phyloP scores from a whole-genome alignment of 2,888 invertebrate species.

The Lagria hirta region DNA sequence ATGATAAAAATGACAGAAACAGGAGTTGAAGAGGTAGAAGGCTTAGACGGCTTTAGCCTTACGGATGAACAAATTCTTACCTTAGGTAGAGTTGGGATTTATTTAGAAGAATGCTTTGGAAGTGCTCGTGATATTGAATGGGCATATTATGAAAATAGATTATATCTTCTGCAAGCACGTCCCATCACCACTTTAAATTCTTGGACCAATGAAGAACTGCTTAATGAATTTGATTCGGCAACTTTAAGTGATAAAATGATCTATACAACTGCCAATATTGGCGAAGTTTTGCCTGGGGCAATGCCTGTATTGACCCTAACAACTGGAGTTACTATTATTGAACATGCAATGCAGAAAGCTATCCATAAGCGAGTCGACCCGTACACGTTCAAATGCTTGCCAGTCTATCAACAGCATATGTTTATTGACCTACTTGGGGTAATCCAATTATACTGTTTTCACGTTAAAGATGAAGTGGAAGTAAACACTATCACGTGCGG shows the following conservation, averaged over 20 bases:
- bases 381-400: constrained; percentile 25
- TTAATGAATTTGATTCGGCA: constrained; percentile 75
- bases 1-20: constrained; percentile 56
- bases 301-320: constrained; percentile 57
- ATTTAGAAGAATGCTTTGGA: constrained; percentile 69
- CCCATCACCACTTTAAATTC: constrained; percentile 73
- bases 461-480: no score
- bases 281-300: constrained; percentile 69
- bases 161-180: constrained; percentile 74
- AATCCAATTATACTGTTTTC: no score
- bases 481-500: no score
- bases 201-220: constrained; percentile 77
- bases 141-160: constrained; percentile 64
- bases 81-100: constrained; percentile 60
- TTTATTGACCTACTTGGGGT: constrained; percentile 45
- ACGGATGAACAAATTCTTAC: constrained; percentile 58
- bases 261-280: constrained; percentile 71
- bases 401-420: constrained; percentile 45
- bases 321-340: constrained; percentile 22
- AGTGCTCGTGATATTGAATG: constrained; percentile 79
- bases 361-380: constrained; percentile 4
- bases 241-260: constrained; percentile 66
- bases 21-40: constrained; percentile 38
- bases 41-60: constrained; percentile 55
- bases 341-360: constrained; percentile 31